Evolutionary conservation across 2,113 vertebrate genomes (phyloP), one percentile per base, ranked within the genome.

Genomic region (Syrmaticus mikado): DNA sequence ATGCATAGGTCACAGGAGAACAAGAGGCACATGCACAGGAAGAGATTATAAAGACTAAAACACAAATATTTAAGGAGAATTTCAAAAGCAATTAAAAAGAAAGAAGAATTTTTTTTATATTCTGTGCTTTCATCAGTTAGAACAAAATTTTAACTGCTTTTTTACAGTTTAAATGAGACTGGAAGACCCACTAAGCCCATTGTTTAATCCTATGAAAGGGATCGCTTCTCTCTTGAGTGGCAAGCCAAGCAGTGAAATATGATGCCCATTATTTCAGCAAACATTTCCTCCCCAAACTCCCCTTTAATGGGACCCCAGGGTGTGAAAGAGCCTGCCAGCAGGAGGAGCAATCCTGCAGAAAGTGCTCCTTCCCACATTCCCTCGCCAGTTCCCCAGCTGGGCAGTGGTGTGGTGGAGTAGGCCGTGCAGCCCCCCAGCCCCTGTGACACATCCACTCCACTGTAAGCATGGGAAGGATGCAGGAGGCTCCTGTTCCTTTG

Each of bases 1-100:
- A 95, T 87, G 53, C 53, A 91, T 60, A 94, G 91, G 66, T 80
- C 66, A 72, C 53, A 83, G 45, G 46, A 97, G 81, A 90, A 53
- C 60, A 67, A 89, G 80, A 81, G 22, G 52, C 73, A 87, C 82
- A 48, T 89, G 89, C 90, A 83, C 89, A 89, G 93, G 78, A 96
- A 95, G 85, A 87, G 66, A 89, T 86, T 86, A 68, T 94, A 95
- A 95, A 82, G 30, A 53, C 21, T 24, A 71, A 94, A 89, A 67
- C 32, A 61, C 53, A 81, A 75, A 83, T 72, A 94, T 85, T 82
- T 68, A 78, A 52, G 65, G 38, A 32, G 36, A 96, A 52, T 70
- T 55, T 73, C 58, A 86, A 90, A 90, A 68, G 13, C 41, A 58
- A 52, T 84, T 80, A 65, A 94, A 84, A 94, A 73, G 66, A 41